Evolutionary conservation across 2,888 invertebrate species (phyloP).

Genomic region (Notodonta dromedarius): DNA sequence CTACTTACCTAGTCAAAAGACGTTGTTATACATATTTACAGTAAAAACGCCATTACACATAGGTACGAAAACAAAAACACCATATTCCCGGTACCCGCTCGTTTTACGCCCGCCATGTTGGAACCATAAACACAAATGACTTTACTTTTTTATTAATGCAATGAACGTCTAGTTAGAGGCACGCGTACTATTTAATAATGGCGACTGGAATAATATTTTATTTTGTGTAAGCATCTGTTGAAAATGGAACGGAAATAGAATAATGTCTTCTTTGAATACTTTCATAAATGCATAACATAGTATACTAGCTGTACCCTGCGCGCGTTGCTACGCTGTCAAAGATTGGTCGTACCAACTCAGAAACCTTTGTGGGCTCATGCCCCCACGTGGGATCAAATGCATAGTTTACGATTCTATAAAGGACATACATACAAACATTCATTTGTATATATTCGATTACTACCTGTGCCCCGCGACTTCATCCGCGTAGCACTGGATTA

Average conservation of each 20-base stretch:
- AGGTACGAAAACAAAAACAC: not conserved
- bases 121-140: constrained; percentile 5
- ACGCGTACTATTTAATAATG: constrained; percentile 11
- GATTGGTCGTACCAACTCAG: too few species aligned
- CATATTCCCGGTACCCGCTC: not conserved
- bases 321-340: too few species aligned
- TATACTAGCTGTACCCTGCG: too few species aligned
- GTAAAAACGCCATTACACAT: not conserved
- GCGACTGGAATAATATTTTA: not conserved
- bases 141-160: constrained; percentile 13
- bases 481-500: too few species aligned
- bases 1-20: too few species aligned
- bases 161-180: constrained; percentile 15
- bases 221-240: not conserved
- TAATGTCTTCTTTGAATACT: not conserved
- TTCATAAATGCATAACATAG: not conserved
- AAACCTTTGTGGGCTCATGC: too few species aligned
- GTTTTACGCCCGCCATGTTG: constrained; percentile 2
- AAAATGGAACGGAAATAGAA: not conserved
- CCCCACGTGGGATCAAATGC: too few species aligned
- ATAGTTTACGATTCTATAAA: too few species aligned
- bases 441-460: too few species aligned
- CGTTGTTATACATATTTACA: not conserved
- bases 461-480: too few species aligned
- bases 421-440: too few species aligned